Percentiles rank a stretch among this genome's conserved stretches.
Conservation (phyloP, 2,888 invertebrate species). For the Polyommatus iphigenia region DNA sequence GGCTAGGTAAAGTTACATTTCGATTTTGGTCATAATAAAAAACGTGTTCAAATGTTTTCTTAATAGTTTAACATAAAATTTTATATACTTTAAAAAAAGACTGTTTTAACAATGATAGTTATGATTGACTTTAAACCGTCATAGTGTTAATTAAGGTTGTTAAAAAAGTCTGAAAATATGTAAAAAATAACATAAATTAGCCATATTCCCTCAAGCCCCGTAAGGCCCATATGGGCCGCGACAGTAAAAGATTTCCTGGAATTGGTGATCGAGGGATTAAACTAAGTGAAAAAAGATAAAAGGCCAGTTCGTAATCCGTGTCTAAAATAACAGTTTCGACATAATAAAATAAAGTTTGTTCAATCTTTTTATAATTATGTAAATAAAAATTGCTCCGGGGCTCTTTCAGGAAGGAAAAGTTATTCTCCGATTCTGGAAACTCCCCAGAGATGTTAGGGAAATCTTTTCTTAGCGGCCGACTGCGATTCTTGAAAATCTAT, state of each 20-base stretch:
- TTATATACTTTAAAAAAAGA: too few species aligned
- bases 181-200: not conserved
- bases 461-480: constrained; percentile 3
- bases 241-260: too few species aligned
- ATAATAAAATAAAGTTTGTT: constrained; percentile 8
- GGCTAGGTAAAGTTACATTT: not conserved
- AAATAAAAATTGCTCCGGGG: constrained; percentile 19
- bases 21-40: too few species aligned
- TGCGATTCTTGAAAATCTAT: not conserved
- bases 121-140: too few species aligned
- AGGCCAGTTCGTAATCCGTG: not conserved
- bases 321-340: constrained; percentile 6
- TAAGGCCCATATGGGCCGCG: too few species aligned
- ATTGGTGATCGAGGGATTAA: too few species aligned
- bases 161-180: not conserved
- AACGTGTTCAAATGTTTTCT: too few species aligned
- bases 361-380: constrained; percentile 24
- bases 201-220: too few species aligned
- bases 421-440: constrained; percentile 1
- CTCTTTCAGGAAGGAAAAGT: constrained; percentile 11
- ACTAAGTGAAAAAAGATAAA: not conserved
- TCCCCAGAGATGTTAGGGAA: constrained; percentile 12
- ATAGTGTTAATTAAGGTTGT: too few species aligned
- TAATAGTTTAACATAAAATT: too few species aligned
- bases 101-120: too few species aligned